Evolutionary conservation across 2,888 invertebrate genomes (phyloP).

Genomic region (Heliconius ethilla): DNA sequence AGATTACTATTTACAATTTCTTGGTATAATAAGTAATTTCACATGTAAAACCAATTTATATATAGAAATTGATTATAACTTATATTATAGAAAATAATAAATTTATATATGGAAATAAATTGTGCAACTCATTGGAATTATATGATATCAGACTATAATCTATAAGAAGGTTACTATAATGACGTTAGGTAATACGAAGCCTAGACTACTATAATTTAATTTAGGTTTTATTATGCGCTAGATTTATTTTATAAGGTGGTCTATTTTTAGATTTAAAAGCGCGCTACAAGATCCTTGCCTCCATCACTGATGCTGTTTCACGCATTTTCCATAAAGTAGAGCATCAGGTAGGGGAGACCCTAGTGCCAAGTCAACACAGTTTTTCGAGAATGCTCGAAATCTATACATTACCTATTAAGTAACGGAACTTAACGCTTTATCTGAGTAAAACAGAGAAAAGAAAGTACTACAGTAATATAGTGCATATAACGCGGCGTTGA

Average conservation of each 20-base stretch:
- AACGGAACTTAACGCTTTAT: too few species aligned
- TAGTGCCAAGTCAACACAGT: too few species aligned
- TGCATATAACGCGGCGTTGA: too few species aligned
- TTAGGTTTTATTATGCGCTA: constrained; percentile 17
- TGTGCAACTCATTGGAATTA: constrained; percentile 17
- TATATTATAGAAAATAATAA: too few species aligned
- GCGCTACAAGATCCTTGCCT: too few species aligned
- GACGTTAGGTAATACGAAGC: constrained; percentile 14
- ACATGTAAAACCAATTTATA: neutral
- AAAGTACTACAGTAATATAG: too few species aligned
- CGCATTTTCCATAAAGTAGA: too few species aligned
- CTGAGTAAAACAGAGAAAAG: too few species aligned
- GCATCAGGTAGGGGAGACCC: too few species aligned
- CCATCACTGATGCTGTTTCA: too few species aligned
- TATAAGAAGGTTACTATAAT: constrained; percentile 12
- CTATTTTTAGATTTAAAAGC: neutral
- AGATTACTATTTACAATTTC: neutral
- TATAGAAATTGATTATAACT: neutral
- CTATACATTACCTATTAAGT: too few species aligned
- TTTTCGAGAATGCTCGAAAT: too few species aligned
- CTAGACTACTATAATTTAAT: constrained; percentile 20
- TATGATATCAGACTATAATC: constrained; percentile 10
- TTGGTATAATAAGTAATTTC: neutral
- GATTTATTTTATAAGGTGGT: neutral
- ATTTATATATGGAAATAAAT: constrained; percentile 12